Percentiles rank a stretch among this genome's conserved stretches.
These are phyloP conservation scores for Allacma fusca DNA, from an alignment of 2,888 invertebrate genomes.

Conservation along the genomic window DNA sequence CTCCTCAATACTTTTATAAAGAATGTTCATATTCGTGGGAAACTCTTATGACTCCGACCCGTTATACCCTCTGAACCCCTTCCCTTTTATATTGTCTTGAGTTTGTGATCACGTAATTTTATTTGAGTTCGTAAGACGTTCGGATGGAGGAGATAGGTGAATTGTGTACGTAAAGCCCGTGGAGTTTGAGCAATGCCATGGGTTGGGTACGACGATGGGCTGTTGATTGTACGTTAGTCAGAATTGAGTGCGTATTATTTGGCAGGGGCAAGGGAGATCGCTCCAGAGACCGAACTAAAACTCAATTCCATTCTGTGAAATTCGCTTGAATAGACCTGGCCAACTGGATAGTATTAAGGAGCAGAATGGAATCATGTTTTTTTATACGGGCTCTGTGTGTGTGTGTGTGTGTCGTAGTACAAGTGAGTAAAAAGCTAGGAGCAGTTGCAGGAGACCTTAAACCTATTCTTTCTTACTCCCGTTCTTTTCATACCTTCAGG, in stretches of 20 bases:
- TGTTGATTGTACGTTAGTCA: conserved; percentile 11
- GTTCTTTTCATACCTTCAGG: conserved; percentile 4
- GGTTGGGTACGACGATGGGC: background rate
- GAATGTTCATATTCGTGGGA: background rate
- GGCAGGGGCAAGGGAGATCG: conserved; percentile 25
- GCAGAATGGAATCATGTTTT: conserved; percentile 31
- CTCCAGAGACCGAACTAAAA: conserved; percentile 30
- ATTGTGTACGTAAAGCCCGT: no score
- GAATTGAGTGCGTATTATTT: conserved; percentile 26
- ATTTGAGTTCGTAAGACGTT: no score
- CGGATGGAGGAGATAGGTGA: no score
- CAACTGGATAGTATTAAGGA: conserved; percentile 25
- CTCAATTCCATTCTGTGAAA: conserved; percentile 31
- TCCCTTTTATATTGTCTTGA: no score
- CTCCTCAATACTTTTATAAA: background rate
- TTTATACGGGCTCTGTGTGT: conserved; percentile 17
- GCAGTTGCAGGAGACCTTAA: background rate
- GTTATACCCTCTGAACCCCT: no score
- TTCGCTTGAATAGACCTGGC: conserved; percentile 34
- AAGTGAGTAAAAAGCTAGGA: background rate
- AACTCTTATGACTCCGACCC: no score
- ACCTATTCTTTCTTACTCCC: background rate
- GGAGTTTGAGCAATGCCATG: no score
- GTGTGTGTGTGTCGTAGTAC: background rate
- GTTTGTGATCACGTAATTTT: no score